Conservation (phyloP, 1,140 invertebrate genomes). For the Saxidomus purpurata region DNA sequence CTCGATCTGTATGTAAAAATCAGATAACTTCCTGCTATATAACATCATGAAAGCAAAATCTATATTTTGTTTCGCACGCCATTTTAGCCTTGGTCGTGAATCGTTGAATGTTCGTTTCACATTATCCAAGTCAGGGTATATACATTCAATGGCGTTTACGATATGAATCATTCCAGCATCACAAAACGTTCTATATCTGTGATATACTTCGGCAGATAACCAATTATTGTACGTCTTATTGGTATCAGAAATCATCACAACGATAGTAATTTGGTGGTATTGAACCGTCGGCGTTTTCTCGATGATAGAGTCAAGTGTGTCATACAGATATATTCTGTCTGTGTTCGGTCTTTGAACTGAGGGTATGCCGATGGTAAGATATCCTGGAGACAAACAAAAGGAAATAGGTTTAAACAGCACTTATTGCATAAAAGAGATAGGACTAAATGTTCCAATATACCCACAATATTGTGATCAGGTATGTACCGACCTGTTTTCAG, state of each 20-base stretch:
- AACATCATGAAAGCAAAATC: constrained; percentile 84
- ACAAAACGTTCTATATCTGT: constrained; percentile 63
- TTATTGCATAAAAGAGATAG: too few species aligned
- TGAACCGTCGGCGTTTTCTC: constrained; percentile 66
- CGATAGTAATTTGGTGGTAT: constrained; percentile 68
- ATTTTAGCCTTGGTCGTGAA: constrained; percentile 78
- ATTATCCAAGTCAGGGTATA: constrained; percentile 81
- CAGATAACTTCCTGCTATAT: constrained; percentile 78
- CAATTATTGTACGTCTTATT: constrained; percentile 73
- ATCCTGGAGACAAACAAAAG: constrained; percentile 70
- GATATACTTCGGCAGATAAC: constrained; percentile 56
- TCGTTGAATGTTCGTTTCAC: constrained; percentile 84
- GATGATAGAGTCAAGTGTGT: constrained; percentile 77
- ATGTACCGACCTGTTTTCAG: too few species aligned
- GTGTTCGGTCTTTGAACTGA: constrained; percentile 75
- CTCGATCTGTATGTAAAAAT: constrained; percentile 85
- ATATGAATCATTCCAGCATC: constrained; percentile 81
- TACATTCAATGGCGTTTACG: constrained; percentile 74
- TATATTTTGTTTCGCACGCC: constrained; percentile 86
- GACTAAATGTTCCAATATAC: too few species aligned
- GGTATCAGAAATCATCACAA: constrained; percentile 76
- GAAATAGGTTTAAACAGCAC: too few species aligned
- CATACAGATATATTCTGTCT: constrained; percentile 71
- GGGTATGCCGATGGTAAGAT: constrained; percentile 82
- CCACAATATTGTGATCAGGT: too few species aligned